These are phyloP conservation scores for Drosophila suzukii DNA, from an alignment of 1,140 invertebrate species.

Conservation along the genomic window DNA sequence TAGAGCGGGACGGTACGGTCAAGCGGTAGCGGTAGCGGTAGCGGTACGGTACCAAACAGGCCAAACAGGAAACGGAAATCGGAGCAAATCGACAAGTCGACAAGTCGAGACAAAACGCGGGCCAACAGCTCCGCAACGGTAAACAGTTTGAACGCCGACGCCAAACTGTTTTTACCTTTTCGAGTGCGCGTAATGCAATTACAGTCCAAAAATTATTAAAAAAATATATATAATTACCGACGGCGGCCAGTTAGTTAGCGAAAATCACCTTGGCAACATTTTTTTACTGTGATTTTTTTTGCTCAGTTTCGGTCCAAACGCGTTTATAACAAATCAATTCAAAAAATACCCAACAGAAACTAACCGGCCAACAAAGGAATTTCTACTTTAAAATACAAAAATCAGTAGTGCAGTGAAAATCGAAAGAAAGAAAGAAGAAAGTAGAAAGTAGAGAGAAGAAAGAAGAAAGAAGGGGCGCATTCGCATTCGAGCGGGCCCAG, in stretches of 20 bases:
- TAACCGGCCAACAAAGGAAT: constrained; percentile 5
- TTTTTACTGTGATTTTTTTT: constrained; percentile 77
- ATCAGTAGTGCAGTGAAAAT: constrained; percentile 16
- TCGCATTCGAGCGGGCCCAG: constrained; percentile 7
- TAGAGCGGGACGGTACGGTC: neutral
- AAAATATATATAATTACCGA: neutral
- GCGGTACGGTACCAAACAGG: neutral
- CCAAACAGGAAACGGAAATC: neutral
- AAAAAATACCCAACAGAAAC: constrained; percentile 20
- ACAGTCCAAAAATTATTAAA: neutral
- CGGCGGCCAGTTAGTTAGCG: neutral
- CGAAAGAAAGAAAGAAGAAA: neutral
- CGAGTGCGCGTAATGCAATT: constrained; percentile 12
- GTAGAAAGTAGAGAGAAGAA: constrained; percentile 7
- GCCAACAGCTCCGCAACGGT: constrained; percentile 1
- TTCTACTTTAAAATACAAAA: neutral
- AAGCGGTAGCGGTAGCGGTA: constrained; percentile 1
- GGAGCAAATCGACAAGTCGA: no score
- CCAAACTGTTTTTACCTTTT: constrained; percentile 26
- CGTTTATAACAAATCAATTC: neutral
- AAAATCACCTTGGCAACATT: constrained; percentile 28
- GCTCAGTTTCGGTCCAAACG: constrained; percentile 56
- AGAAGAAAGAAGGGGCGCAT: neutral
- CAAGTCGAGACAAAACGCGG: neutral
- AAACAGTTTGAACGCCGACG: constrained; percentile 36